A percentile compares a stretch with the other conserved stretches of the same genome.
Evolutionary conservation across 1,140 invertebrate genomes (phyloP).

Genomic region (Coptotermes formosanus): DNA sequence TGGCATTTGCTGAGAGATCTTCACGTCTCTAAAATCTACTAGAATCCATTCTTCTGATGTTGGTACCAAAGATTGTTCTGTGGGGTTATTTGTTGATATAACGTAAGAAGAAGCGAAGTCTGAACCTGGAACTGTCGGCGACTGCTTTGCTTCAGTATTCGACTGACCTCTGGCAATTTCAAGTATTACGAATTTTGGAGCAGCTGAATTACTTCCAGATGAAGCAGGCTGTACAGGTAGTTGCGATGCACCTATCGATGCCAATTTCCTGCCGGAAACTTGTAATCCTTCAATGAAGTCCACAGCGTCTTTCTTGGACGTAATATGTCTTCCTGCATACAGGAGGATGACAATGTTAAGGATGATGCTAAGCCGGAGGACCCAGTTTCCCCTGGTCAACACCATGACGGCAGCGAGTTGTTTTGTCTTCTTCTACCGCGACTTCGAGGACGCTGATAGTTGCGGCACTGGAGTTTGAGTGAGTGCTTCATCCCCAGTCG

Average conservation of each 20-base stretch:
- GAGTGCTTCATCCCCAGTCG: constrained; percentile 22
- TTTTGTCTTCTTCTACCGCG: constrained; percentile 11
- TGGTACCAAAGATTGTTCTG: constrained; percentile 40
- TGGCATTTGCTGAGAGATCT: background rate
- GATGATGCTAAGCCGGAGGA: constrained; percentile 69
- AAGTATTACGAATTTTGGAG: constrained; percentile 36
- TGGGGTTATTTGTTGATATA: constrained; percentile 43
- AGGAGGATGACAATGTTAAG: constrained; percentile 68
- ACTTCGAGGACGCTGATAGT: constrained; percentile 18
- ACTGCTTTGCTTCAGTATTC: background rate
- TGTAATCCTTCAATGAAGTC: constrained; percentile 35
- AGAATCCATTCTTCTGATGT: background rate
- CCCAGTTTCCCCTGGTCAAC: constrained; percentile 64
- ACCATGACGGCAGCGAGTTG: constrained; percentile 34
- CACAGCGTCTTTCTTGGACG: constrained; percentile 37
- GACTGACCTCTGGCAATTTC: background rate
- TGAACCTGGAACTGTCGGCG: constrained; percentile 40
- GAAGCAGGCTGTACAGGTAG: background rate
- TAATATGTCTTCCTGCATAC: constrained; percentile 60
- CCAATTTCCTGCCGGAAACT: constrained; percentile 32
- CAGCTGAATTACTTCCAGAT: constrained; percentile 16
- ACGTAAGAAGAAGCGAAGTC: constrained; percentile 40
- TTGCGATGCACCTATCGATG: background rate
- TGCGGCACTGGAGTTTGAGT: background rate
- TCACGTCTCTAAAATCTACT: background rate